Conservation (phyloP, 1,140 invertebrate genomes). For the Branchinecta lindahli region DNA sequence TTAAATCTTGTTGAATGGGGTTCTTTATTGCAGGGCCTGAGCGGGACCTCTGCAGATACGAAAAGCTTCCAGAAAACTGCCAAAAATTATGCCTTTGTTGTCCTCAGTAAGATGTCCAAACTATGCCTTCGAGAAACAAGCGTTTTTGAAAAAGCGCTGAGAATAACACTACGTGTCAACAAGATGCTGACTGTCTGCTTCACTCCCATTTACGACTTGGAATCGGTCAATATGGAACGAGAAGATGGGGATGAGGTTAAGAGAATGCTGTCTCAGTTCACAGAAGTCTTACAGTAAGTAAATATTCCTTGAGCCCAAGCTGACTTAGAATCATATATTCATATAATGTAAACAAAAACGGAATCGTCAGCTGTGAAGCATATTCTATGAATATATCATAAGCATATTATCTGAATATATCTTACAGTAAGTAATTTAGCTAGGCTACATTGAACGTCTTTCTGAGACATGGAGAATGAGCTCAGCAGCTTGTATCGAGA, state of each 20-base stretch:
- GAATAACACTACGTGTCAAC: background rate
- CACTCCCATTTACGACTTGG: background rate
- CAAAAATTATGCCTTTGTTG: background rate
- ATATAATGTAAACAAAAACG: too few relatives aligned
- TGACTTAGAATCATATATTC: too few relatives aligned
- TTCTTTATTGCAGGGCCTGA: too few relatives aligned
- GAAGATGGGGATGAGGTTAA: slow-evolving; percentile 1
- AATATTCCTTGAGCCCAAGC: too few relatives aligned
- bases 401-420: too few relatives aligned
- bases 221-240: background rate
- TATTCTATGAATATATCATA: too few relatives aligned
- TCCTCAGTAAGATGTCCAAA: background rate
- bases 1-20: too few relatives aligned
- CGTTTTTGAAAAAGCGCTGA: background rate
- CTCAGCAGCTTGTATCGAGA: too few relatives aligned
- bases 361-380: too few relatives aligned
- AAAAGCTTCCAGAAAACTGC: background rate
- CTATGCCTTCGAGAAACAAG: background rate
- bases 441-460: too few relatives aligned
- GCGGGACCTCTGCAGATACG: too few relatives aligned
- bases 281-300: background rate
- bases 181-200: background rate
- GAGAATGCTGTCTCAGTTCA: background rate
- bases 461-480: too few relatives aligned
- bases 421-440: background rate